A percentile compares a stretch with the other conserved stretches of the same genome.
Conservation (phyloP, 2,888 invertebrate genomes). For the Halictus ligatus region DNA sequence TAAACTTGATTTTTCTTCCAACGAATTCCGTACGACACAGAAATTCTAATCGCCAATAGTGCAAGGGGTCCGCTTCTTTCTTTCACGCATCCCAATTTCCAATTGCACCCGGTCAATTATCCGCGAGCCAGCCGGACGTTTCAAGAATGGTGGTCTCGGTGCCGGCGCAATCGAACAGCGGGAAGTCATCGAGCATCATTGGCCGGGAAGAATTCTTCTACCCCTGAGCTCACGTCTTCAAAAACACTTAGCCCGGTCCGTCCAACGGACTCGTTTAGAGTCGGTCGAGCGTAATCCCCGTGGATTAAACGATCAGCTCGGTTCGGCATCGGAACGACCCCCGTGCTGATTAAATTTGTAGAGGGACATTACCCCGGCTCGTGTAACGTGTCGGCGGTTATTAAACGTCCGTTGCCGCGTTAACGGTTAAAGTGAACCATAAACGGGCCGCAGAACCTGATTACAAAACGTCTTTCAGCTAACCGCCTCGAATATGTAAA, state of each 20-base stretch:
- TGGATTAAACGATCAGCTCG: constrained; percentile 30
- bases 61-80: not conserved
- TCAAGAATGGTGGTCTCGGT: not conserved
- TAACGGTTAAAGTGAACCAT: constrained; percentile 37
- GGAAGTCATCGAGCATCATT: not conserved
- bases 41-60: too few species aligned
- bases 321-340: constrained; percentile 3
- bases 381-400: constrained; percentile 33
- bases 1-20: too few species aligned
- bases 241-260: not conserved
- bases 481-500: constrained; percentile 55
- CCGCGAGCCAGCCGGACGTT: not conserved
- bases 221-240: too few species aligned
- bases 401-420: constrained; percentile 33
- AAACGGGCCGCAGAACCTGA: constrained; percentile 42
- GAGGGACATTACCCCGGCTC: constrained; percentile 18
- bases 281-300: not conserved
- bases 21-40: too few species aligned
- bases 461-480: constrained; percentile 54
- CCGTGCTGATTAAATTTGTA: constrained; percentile 45
- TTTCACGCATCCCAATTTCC: not conserved
- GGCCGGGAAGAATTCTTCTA: not conserved
- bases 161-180: not conserved
- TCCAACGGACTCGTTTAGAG: not conserved
- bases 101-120: not conserved